Evolutionary conservation across 2,888 invertebrate genomes (phyloP), one percentile per base, ranked within the genome.

Genomic region (Ichneumon xanthorius): DNA sequence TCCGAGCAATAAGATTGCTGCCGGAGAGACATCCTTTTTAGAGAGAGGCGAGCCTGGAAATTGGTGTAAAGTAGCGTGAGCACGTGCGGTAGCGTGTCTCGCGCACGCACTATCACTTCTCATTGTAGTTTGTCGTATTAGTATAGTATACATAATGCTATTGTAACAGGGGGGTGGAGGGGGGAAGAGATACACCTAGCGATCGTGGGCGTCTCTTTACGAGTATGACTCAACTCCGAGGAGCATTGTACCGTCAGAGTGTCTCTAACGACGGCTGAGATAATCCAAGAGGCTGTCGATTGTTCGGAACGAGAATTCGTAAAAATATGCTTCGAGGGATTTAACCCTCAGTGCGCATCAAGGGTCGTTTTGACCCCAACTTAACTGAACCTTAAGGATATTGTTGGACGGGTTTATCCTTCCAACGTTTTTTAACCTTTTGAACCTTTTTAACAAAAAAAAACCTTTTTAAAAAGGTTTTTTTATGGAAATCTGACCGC

Each of bases 11-110:
- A 73, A 80, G 78, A 88, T 88, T 88, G 88, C 86, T 89, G 58
- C 72, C 80, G 22, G 26, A 58, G 87, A 78, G 87, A 91, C 90
- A 89, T 91, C 90, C 89, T 91, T 88, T 89, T 90, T 89, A 89
- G 40, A 9, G 40, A 9, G 82, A 86, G 75, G 61, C 80, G 75
- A 79, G 85, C 84, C 80, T 88, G 88, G 88, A 90, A 91, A 91
- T 91, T 91, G 89, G 86, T 84, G 87, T 89, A 89, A 90, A 91
- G 88, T 90, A 88, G 84, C 77, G 58, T 37, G 73, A 86, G 84
- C 87, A 87, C 87, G 87, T 87, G 87, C 82, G 80, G 55, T 26
- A 58, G 67, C 76, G 79, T 70, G 80, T 73, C 80, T 53, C 80
- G 75, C 85, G 65, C 84, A 67, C 81, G 82, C 81, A 75, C 84